Base-by-base conservation (phyloP, 1,140 invertebrate genomes). In the Coelopa frigida region DNA sequence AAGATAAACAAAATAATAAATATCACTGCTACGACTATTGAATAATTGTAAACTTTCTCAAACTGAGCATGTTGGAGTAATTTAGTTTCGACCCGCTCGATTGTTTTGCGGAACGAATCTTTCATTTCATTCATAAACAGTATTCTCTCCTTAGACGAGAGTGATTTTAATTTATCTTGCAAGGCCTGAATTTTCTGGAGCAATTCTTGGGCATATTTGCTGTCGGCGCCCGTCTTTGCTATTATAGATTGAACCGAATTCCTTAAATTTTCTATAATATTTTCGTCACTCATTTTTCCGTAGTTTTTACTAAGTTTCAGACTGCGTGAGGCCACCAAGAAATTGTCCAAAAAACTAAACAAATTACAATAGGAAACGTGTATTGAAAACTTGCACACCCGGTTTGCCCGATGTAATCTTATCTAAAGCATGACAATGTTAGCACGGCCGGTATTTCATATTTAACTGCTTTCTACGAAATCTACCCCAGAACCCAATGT, bases 1-100 rank as follows among this genome's bases (percentile, higher is more conserved):
- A 66, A 52, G 31, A 66, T 49, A 27, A 59, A 59, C 37, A 66
- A 40, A n/a, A 66, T 24, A 10, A 61, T 47, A 15, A 65, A 62
- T 49, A 66, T 50, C 14, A 62, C 24, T 21, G 62, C 62, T 11
- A 52, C 52, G 8, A 58, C 32, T 35, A 61, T 62, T 4, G 63
- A 67, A 26, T 53, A 61, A 20, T 52, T 55, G 33, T 61, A 66
- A 24, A 52, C 46, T 27, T 59, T 53, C 3, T 61, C 51, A n/a
- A 66, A 51, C 17, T 59, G 29, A 5, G 62, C 46, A n/a, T 67
- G 60, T 29, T 59, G 55, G 5, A 44, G 17, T 14, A 66, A 43
- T 4, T 61, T 54, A 0, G 50, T 43, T 38, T 67, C 62, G 22
- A 66, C 56, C 5, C 48, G 42, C 1, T 27, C 54, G 7, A 63